phyloP scores from a whole-genome alignment of 2,113 vertebrate genomes.

The Oreochromis tanganicae region DNA sequence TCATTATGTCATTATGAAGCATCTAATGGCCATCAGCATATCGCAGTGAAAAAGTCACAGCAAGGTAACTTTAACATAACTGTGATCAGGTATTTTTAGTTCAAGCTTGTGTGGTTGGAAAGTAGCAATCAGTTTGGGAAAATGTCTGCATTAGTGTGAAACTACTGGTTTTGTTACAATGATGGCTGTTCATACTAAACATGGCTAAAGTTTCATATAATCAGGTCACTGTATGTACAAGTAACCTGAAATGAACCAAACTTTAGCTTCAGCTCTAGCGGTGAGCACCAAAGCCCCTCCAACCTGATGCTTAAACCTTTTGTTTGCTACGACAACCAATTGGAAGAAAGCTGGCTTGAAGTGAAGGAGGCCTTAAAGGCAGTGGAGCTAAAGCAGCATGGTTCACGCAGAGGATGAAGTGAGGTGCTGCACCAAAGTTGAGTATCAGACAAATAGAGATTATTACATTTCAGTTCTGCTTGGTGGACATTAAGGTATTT shows the following conservation, averaged over 20 bases:
- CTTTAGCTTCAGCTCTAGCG: neutral
- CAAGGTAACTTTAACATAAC: neutral
- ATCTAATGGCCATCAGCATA: neutral
- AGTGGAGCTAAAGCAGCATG: neutral
- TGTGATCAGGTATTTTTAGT: neutral
- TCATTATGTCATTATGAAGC: neutral
- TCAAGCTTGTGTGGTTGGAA: neutral
- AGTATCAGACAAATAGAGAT: neutral
- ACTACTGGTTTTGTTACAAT: neutral
- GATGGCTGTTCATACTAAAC: neutral
- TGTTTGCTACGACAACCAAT: neutral
- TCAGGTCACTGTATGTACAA: neutral
- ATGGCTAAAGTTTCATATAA: neutral
- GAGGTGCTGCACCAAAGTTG: neutral
- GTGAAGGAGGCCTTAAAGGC: neutral
- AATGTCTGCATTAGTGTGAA: neutral
- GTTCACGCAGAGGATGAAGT: neutral
- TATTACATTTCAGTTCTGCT: neutral
- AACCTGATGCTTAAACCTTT: neutral
- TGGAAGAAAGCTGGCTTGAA: neutral
- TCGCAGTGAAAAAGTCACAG: neutral
- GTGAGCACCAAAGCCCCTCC: neutral
- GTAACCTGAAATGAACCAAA: neutral
- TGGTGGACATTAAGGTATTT: neutral
- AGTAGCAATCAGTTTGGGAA: neutral